Conservation (phyloP, 2,113 vertebrate genomes). For the Megatriorchis doriae region DNA sequence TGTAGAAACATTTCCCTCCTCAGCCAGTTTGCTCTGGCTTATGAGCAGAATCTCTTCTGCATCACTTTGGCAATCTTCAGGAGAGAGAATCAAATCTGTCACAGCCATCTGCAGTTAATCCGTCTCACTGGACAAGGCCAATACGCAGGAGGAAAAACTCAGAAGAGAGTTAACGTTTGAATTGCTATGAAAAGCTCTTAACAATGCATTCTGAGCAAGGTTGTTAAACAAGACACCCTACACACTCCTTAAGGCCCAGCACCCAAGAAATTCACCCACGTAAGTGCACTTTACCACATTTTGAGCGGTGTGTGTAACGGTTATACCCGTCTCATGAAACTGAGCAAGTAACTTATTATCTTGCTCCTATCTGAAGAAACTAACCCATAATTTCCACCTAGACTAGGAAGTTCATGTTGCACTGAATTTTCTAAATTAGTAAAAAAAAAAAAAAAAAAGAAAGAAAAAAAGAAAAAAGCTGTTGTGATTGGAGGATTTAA, state of each 20-base stretch:
- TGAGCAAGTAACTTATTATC: background rate
- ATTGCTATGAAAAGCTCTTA: background rate
- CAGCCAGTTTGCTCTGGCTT: background rate
- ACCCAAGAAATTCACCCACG: background rate
- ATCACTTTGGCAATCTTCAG: background rate
- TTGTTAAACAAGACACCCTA: background rate
- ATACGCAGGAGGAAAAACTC: background rate
- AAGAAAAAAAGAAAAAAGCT: background rate
- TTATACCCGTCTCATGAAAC: background rate
- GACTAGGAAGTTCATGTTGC: background rate
- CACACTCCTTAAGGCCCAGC: background rate
- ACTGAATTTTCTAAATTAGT: background rate
- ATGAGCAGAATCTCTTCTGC: background rate
- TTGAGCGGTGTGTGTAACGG: background rate
- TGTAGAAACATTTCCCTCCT: background rate
- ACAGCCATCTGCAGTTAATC: background rate
- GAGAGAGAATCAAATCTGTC: background rate
- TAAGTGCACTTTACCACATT: background rate
- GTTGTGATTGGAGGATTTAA: background rate
- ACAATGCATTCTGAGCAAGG: background rate
- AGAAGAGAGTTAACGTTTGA: background rate
- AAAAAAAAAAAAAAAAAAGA: background rate
- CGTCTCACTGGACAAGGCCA: background rate
- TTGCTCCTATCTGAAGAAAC: background rate
- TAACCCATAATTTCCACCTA: background rate